Percentiles rank a stretch among this genome's conserved stretches.
Conservation (phyloP, 2,113 vertebrate species). For the Odocoileus hemionus region DNA sequence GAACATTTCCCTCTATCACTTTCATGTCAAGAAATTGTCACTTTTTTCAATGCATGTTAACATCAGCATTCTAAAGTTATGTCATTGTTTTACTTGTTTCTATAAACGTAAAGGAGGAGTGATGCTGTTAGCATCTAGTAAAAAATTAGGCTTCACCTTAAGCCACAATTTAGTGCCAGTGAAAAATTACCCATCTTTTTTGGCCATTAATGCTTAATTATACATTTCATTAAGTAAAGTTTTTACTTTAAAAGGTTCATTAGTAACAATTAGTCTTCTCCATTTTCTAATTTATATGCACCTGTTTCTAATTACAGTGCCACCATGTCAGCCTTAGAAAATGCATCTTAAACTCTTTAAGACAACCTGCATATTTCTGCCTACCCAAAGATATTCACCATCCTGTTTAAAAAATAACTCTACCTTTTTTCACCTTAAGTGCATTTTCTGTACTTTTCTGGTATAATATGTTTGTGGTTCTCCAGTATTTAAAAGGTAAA, state of each 20-base stretch:
- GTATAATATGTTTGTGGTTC: background rate
- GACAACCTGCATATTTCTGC: conserved; percentile 8
- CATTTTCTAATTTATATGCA: conserved; percentile 73
- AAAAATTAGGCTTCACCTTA: conserved; percentile 68
- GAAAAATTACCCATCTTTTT: conserved; percentile 71
- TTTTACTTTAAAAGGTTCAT: conserved; percentile 75
- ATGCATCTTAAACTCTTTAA: conserved; percentile 56
- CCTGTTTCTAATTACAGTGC: conserved; percentile 74
- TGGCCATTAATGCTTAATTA: conserved; percentile 79
- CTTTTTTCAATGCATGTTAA: conserved; percentile 31
- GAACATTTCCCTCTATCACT: background rate
- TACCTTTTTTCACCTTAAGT: conserved; percentile 5
- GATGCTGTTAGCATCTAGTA: conserved; percentile 44
- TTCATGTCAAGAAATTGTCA: background rate
- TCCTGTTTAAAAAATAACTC: background rate
- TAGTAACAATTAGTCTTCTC: conserved; percentile 75
- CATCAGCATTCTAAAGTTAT: background rate
- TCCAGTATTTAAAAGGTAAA: background rate
- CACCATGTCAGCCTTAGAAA: conserved; percentile 72
- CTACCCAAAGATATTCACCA: conserved; percentile 1
- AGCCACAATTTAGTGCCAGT: conserved; percentile 69
- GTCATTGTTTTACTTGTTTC: background rate
- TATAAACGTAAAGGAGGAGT: conserved; percentile 36
- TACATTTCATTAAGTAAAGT: conserved; percentile 78
- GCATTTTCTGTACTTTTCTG: background rate